Conservation (phyloP, 2,113 vertebrate species). For the Paramormyrops kingsleyae region DNA sequence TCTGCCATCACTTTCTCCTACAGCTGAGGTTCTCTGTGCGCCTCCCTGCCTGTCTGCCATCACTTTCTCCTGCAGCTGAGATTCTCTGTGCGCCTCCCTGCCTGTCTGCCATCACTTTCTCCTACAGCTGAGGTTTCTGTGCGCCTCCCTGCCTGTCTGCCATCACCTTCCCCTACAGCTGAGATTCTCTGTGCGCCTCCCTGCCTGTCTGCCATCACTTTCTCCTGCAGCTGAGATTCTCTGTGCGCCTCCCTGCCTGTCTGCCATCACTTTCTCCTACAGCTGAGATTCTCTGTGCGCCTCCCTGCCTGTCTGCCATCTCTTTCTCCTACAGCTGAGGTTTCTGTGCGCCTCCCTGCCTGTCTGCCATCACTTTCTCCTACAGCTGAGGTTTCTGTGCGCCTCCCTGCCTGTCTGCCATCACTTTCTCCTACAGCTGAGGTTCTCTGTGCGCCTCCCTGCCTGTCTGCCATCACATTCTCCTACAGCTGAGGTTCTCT, state of each 20-base stretch:
- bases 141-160: no score
- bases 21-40: background rate
- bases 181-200: background rate
- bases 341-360: background rate
- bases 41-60: background rate
- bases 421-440: background rate
- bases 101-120: background rate
- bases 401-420: background rate
- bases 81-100: background rate
- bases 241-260: background rate
- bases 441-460: background rate
- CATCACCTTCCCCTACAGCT: background rate
- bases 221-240: background rate
- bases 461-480: background rate
- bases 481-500: background rate
- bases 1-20: background rate
- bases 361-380: constrained; percentile 7
- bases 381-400: constrained; percentile 12
- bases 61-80: background rate
- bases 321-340: background rate
- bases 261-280: background rate
- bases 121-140: background rate
- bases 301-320: background rate
- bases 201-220: no score
- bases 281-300: background rate